These are phyloP conservation scores for Dascyllus trimaculatus DNA, from an alignment of 2,113 vertebrate genomes.

Conservation along the genomic window DNA sequence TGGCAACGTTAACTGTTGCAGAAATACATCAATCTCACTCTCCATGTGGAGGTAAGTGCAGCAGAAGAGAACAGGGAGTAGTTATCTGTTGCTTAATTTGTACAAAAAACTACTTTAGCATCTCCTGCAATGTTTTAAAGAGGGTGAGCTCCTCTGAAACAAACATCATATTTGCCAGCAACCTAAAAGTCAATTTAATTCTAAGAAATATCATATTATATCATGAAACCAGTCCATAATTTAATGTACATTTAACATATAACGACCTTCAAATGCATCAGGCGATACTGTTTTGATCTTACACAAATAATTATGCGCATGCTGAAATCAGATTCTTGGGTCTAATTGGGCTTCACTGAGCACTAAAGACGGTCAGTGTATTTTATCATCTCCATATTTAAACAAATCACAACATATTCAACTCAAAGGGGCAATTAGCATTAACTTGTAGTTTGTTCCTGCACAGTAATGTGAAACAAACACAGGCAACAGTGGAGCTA, in stretches of 20 bases:
- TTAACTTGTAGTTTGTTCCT: neutral
- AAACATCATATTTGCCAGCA: too few relatives aligned
- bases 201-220: too few relatives aligned
- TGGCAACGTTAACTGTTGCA: conserved; percentile 4
- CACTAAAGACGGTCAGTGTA: neutral
- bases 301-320: neutral
- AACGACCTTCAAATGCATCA: too few relatives aligned
- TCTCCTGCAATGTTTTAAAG: too few relatives aligned
- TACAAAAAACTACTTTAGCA: neutral
- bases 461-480: neutral
- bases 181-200: too few relatives aligned
- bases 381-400: neutral
- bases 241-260: too few relatives aligned
- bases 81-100: conserved; percentile 10
- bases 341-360: neutral
- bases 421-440: neutral
- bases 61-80: too few relatives aligned
- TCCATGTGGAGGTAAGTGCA: too few relatives aligned
- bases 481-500: neutral
- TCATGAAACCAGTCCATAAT: too few relatives aligned
- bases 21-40: neutral
- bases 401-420: conserved; percentile 1
- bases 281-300: neutral
- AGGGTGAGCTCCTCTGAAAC: too few relatives aligned
- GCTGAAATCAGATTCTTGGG: conserved; percentile 8